Evolutionary conservation across 92 coral and sea anemone species (phyloP), one percentile per base, ranked within the genome.

Genomic region (Porites divaricata): DNA sequence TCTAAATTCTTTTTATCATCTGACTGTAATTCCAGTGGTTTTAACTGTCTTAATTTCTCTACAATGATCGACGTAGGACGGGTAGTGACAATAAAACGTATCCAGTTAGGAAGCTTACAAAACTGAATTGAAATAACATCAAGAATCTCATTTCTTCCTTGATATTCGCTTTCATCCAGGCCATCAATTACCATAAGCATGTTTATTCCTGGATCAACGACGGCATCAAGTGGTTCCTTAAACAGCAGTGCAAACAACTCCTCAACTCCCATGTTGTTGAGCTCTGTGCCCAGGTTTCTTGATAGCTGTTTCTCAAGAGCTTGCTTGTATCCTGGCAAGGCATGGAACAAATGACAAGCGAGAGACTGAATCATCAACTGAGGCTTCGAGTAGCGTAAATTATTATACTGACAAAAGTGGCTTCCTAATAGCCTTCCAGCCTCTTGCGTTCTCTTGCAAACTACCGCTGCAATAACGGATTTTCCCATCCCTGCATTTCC

Each of bases 221-320:
- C 13, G 23, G 48, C 69, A 28, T 65, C n/a, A 12, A 71, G 76
- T 11, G 92, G 92, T 80, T 89, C 92, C 81, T 89, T 77, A 9
- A 89, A 66, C 48, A 89, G 86, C 22, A 76, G 4, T 2, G 81
- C 59, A 53, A 89, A 89, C 78, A 85, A 68, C 41, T 80, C 92
- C 14, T 51, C 70, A 22, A 78, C 66, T 23, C 81, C 81, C 84
- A 84, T 59, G 67, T 83, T 57, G 13, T 56, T 26, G 12, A 82
- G 63, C 4, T 54, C 50, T 13, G 49, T 19, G 0, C 88, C 88
- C 19, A 68, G 14, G 51, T 66, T 67, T 20, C 83, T 53, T 35
- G 81, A 51, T 15, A 74, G 50, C 49, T 28, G 45, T 68, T 68
- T 11, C 6, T 12, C 22, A 35, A 68, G 72, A 28, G 72, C 72